phyloP scores from a whole-genome alignment of 2,113 vertebrate genomes.

The Acrocephalus kingi region DNA sequence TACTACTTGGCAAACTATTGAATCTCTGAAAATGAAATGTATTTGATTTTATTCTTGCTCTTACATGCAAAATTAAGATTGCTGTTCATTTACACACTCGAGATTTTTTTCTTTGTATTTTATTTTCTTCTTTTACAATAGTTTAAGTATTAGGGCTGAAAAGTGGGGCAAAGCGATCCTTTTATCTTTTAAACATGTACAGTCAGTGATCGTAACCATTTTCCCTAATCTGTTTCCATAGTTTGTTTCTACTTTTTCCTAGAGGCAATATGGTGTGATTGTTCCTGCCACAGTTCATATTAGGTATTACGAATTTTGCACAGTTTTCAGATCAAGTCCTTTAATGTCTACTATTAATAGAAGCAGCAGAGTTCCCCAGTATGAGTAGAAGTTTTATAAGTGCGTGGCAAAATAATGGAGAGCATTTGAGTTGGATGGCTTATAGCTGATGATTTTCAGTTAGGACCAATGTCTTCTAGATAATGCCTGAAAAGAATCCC shows the following conservation, averaged over 20 bases:
- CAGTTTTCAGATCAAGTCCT: slow-evolving; percentile 14
- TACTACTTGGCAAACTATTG: background rate
- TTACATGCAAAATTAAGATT: background rate
- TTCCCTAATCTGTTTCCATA: slow-evolving; percentile 48
- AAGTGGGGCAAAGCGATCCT: slow-evolving; percentile 52
- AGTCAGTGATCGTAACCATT: slow-evolving; percentile 30
- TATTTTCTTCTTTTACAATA: slow-evolving; percentile 32
- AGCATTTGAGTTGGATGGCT: background rate
- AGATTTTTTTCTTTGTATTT: slow-evolving; percentile 13
- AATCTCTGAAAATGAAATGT: background rate
- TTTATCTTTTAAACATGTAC: slow-evolving; percentile 49
- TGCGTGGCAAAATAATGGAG: background rate
- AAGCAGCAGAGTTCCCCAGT: background rate
- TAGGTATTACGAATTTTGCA: slow-evolving; percentile 45
- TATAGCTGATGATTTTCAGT: background rate
- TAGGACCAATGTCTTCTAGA: background rate
- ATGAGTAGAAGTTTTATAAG: background rate
- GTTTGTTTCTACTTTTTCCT: slow-evolving; percentile 60
- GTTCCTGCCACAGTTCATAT: slow-evolving; percentile 5
- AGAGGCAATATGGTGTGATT: slow-evolving; percentile 25
- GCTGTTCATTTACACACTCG: background rate
- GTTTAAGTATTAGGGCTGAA: background rate
- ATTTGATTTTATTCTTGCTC: slow-evolving; percentile 24
- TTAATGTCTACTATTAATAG: slow-evolving; percentile 49
- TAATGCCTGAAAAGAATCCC: background rate